These are phyloP conservation scores for Anniella stebbinsi DNA, from an alignment of 2,797 vertebrate species.

Conservation along the genomic window DNA sequence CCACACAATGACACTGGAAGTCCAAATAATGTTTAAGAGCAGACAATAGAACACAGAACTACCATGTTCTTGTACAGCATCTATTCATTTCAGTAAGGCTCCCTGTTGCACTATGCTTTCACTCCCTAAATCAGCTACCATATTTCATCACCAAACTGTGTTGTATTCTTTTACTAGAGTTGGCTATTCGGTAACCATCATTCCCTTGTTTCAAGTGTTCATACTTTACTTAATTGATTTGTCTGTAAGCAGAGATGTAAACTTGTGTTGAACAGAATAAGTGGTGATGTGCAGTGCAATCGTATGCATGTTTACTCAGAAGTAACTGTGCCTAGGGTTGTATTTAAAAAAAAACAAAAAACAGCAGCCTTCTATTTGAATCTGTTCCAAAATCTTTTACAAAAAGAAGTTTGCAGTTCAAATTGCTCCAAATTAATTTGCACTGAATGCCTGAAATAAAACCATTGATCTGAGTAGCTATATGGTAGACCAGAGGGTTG, in stretches of 20 bases:
- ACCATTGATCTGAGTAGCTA: neutral
- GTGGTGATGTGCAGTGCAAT: neutral
- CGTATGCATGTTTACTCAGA: neutral
- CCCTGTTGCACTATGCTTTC: neutral
- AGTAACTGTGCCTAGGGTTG: neutral
- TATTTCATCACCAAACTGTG: neutral
- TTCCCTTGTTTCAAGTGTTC: neutral
- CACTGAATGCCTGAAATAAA: neutral
- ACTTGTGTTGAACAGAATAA: neutral
- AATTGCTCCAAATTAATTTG: neutral
- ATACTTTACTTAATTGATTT: constrained; percentile 1
- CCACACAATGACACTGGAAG: neutral
- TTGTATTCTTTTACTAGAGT: neutral
- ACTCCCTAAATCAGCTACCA: neutral
- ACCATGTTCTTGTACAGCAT: neutral
- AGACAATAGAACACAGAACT: neutral
- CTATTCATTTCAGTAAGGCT: neutral
- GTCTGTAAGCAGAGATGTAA: neutral
- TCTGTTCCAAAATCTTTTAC: neutral
- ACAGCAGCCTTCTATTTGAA: neutral
- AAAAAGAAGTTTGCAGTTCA: too few species aligned
- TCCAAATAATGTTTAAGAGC: neutral
- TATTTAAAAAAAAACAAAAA: neutral
- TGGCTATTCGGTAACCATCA: neutral
- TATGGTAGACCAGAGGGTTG: too few species aligned